phyloP scores from a whole-genome alignment of 2,888 invertebrate species.

The Apantesis nais region DNA sequence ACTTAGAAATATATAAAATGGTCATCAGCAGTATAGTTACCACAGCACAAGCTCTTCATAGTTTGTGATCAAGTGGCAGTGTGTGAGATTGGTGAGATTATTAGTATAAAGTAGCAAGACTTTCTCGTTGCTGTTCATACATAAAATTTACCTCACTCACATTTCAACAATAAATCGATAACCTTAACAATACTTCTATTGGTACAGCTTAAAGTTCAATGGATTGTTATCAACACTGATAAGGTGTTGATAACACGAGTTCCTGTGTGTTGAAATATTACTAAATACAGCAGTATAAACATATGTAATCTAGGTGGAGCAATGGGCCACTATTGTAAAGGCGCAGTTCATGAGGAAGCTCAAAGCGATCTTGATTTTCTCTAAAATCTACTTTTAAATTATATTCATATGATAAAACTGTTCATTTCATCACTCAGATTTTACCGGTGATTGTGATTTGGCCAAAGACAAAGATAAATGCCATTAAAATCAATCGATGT shows the following conservation, averaged over 20 bases:
- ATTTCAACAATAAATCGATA: constrained; percentile 18
- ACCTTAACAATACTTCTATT: background rate
- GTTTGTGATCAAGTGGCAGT: no score
- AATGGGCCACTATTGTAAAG: background rate
- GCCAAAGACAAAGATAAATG: no score
- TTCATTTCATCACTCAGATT: no score
- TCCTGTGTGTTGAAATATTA: constrained; percentile 39
- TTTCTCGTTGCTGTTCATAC: background rate
- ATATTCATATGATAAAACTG: no score
- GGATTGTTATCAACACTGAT: constrained; percentile 31
- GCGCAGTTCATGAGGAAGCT: background rate
- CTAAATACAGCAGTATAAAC: background rate
- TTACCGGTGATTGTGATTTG: no score
- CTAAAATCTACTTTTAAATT: no score
- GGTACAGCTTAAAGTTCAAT: constrained; percentile 34
- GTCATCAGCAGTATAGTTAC: no score
- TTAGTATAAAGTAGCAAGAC: background rate
- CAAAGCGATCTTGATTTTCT: background rate
- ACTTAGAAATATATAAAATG: no score
- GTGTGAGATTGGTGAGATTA: no score
- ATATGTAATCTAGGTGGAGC: background rate
- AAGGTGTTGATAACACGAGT: constrained; percentile 30
- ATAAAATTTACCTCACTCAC: background rate
- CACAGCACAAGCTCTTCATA: no score
- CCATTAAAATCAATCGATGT: no score